Conservation (phyloP, 2,797 vertebrate species). For the Leuciscus waleckii region DNA sequence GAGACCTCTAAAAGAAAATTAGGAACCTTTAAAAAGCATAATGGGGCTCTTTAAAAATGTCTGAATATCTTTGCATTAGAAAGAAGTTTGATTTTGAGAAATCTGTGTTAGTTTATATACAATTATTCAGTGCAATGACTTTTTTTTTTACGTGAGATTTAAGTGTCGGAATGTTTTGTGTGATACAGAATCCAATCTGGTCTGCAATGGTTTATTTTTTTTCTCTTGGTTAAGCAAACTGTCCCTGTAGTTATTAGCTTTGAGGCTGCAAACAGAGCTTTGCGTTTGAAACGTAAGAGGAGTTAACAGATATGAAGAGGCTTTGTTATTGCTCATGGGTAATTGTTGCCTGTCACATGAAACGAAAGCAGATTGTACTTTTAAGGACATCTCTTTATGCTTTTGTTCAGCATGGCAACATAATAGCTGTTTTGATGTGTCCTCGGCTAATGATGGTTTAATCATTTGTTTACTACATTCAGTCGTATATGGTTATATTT, state of each 20-base stretch:
- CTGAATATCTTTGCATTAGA: background rate
- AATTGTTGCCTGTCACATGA: constrained; percentile 30
- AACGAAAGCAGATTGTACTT: constrained; percentile 28
- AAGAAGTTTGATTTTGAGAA: background rate
- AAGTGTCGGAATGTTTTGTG: background rate
- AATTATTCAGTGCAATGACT: background rate
- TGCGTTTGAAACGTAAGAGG: constrained; percentile 7
- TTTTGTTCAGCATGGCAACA: constrained; percentile 33
- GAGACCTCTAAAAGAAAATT: background rate
- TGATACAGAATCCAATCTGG: background rate
- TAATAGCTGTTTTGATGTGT: constrained; percentile 42
- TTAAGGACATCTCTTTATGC: constrained; percentile 25
- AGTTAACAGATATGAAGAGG: constrained; percentile 34
- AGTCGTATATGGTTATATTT: constrained; percentile 23
- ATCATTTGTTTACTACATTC: constrained; percentile 37
- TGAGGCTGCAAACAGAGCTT: constrained; percentile 22
- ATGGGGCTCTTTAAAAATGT: background rate
- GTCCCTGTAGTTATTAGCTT: constrained; percentile 22
- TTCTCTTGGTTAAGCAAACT: background rate
- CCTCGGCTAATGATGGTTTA: constrained; percentile 34
- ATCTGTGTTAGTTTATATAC: background rate
- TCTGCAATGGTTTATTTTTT: background rate
- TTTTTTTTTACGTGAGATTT: background rate
- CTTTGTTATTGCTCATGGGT: constrained; percentile 25
- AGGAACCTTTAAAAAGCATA: background rate